Percentiles rank a stretch among this genome's conserved stretches.
Conservation (phyloP, 1,140 invertebrate species). For the Pristionchus pacificus region DNA sequence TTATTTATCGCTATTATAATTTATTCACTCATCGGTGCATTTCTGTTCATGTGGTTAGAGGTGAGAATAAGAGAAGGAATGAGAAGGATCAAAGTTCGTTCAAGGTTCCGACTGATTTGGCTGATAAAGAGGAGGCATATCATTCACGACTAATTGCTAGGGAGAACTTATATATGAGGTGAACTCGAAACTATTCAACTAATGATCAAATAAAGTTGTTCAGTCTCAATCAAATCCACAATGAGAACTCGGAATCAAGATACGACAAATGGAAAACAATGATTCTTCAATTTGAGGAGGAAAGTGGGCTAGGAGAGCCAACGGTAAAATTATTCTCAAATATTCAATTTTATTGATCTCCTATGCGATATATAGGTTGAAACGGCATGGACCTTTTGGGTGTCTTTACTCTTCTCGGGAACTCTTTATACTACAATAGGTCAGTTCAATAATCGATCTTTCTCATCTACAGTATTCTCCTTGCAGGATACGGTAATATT, state of each 20-base stretch:
- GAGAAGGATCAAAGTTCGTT: background rate
- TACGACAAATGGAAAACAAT: constrained; percentile 40
- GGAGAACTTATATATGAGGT: constrained; percentile 43
- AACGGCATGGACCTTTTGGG: constrained; percentile 38
- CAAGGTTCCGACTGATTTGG: constrained; percentile 40
- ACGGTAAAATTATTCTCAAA: constrained; percentile 34
- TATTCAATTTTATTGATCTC: no score
- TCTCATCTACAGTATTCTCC: background rate
- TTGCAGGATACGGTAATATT: constrained; percentile 36
- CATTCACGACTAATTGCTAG: constrained; percentile 40
- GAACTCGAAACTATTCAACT: constrained; percentile 2
- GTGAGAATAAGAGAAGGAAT: background rate
- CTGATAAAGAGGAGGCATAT: constrained; percentile 35
- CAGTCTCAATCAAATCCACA: constrained; percentile 25
- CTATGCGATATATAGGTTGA: constrained; percentile 11
- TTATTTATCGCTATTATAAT: background rate
- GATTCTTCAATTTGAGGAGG: constrained; percentile 40
- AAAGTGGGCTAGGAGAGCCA: constrained; percentile 33
- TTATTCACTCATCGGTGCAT: background rate
- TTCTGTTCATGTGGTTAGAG: background rate
- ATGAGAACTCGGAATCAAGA: constrained; percentile 23
- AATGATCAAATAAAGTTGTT: constrained; percentile 1
- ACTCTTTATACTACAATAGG: constrained; percentile 41
- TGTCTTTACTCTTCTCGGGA: constrained; percentile 31
- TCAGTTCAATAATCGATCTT: constrained; percentile 6